A percentile compares a stretch with the other conserved stretches of the same genome.
phyloP scores from a whole-genome alignment of 2,797 vertebrate species.

The Sebastes flavidus region DNA sequence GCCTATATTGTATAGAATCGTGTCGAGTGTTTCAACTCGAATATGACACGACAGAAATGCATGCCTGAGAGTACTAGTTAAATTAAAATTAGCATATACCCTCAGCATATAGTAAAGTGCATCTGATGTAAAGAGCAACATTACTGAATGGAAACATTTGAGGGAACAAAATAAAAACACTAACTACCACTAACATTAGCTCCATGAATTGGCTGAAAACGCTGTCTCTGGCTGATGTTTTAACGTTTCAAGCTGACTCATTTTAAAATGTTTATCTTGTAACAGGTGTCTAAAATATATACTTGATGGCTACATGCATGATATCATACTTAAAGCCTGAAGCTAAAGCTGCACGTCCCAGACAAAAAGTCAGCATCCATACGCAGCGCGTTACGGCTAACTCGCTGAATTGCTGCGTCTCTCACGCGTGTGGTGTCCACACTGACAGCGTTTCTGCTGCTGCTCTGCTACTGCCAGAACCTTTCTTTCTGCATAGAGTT shows the following conservation, averaged over 20 bases:
- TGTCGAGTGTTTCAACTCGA: conserved; percentile 51
- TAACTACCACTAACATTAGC: background rate
- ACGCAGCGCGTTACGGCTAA: too few species aligned
- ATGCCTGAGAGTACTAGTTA: conserved; percentile 52
- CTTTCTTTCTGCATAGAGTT: too few species aligned
- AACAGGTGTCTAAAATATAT: too few species aligned
- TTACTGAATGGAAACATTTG: background rate
- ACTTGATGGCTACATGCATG: too few species aligned
- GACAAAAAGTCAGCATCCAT: background rate
- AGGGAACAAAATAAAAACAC: background rate
- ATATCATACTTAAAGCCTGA: background rate
- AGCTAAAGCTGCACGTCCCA: background rate
- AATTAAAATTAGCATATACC: conserved; percentile 38
- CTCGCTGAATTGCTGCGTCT: too few species aligned
- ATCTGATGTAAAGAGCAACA: conserved; percentile 4
- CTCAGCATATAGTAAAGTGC: background rate
- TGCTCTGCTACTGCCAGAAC: too few species aligned
- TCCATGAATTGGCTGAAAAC: background rate
- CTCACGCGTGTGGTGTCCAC: too few species aligned
- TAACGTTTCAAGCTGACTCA: background rate
- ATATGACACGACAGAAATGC: conserved; percentile 55
- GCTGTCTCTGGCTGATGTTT: background rate
- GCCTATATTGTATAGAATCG: conserved; percentile 47
- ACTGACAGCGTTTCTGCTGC: too few species aligned
- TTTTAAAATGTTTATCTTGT: background rate